phyloP scores from a whole-genome alignment of 1,140 invertebrate species.

The Drosophila leontia region DNA sequence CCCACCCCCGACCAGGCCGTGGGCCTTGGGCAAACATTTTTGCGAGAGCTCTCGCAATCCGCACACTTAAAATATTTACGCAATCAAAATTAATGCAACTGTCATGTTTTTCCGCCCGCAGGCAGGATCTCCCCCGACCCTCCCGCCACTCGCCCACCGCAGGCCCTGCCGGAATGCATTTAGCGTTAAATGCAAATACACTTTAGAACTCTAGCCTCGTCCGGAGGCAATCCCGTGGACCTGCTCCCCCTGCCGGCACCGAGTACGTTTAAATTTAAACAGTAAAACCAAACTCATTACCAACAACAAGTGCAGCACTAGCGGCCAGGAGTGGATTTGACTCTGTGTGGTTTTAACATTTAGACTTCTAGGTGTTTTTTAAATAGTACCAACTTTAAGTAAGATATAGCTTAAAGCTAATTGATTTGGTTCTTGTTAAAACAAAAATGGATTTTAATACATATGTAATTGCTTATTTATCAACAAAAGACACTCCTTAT shows the following conservation, averaged over 20 bases:
- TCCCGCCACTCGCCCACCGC: neutral
- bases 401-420: too few species aligned
- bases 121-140: slow-evolving; percentile 12
- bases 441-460: too few species aligned
- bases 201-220: slow-evolving; percentile 73
- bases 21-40: slow-evolving; percentile 63
- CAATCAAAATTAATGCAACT: slow-evolving; percentile 84
- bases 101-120: slow-evolving; percentile 65
- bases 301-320: slow-evolving; percentile 68
- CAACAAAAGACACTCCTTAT: neutral
- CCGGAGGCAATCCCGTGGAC: slow-evolving; percentile 25
- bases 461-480: too few species aligned
- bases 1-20: slow-evolving; percentile 4
- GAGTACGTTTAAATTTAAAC: slow-evolving; percentile 79
- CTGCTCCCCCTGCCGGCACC: neutral
- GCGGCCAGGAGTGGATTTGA: slow-evolving; percentile 13
- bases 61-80: slow-evolving; percentile 79
- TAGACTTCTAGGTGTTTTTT: neutral
- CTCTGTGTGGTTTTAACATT: neutral
- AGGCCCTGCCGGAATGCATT: slow-evolving; percentile 50
- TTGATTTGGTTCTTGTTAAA: too few species aligned
- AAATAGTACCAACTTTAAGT: neutral
- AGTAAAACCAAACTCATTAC: slow-evolving; percentile 83
- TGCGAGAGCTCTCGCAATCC: slow-evolving; percentile 54
- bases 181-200: slow-evolving; percentile 82